Conservation (phyloP, 1,140 invertebrate genomes). For the Solenopsis invicta region DNA sequence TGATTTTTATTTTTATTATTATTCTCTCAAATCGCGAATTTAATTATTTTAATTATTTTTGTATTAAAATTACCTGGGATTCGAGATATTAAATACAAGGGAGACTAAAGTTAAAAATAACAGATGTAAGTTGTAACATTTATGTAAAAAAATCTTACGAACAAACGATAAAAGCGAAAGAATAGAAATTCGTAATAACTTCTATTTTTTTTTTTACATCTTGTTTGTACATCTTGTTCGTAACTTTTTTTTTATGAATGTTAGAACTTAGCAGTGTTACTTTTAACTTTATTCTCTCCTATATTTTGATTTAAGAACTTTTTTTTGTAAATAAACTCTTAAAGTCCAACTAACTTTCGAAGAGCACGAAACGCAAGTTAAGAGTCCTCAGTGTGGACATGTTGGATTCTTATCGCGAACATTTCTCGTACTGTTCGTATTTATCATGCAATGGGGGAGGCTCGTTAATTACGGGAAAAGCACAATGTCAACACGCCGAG, state of each 20-base stretch:
- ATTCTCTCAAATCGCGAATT: not conserved
- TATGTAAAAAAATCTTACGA: too few species aligned
- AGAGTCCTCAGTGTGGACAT: slow-evolving; percentile 25
- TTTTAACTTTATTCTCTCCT: too few species aligned
- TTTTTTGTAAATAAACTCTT: too few species aligned
- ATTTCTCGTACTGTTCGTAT: slow-evolving; percentile 15
- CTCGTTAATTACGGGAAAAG: slow-evolving; percentile 48
- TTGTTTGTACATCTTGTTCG: too few species aligned
- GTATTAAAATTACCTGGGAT: not conserved
- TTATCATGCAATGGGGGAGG: slow-evolving; percentile 36
- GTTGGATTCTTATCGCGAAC: slow-evolving; percentile 30
- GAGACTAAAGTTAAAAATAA: too few species aligned
- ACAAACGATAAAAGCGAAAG: too few species aligned
- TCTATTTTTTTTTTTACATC: too few species aligned
- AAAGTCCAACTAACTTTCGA: not conserved
- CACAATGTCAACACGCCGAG: not conserved
- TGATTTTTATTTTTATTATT: slow-evolving; percentile 12
- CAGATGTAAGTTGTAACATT: too few species aligned
- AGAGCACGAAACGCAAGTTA: not conserved
- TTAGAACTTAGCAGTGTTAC: too few species aligned
- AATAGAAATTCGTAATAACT: too few species aligned
- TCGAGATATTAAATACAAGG: not conserved
- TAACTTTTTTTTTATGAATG: too few species aligned
- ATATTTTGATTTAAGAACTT: not conserved
- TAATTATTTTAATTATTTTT: not conserved